phyloP scores from a whole-genome alignment of 2,888 invertebrate species.

The Agonopterix heracliana region DNA sequence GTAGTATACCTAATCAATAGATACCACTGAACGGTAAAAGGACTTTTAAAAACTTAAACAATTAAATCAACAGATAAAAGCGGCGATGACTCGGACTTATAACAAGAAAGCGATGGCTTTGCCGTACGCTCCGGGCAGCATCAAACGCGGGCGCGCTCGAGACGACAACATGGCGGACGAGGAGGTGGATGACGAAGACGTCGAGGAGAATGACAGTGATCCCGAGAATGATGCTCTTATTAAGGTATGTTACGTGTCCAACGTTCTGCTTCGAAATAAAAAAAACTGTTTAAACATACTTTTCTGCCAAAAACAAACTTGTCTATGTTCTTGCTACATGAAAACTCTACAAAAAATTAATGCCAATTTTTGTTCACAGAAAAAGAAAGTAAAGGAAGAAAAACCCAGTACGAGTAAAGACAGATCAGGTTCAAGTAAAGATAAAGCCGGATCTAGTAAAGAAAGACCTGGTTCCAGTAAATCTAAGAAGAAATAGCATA shows the following conservation, averaged over 20 bases:
- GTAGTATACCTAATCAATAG: too few species aligned
- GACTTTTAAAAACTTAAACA: too few species aligned
- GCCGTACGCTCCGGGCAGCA: slow-evolving; percentile 83
- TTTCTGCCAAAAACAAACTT: too few species aligned
- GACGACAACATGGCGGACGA: slow-evolving; percentile 44
- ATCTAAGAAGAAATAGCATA: slow-evolving; percentile 23
- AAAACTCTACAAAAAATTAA: neutral
- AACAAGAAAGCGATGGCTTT: slow-evolving; percentile 89
- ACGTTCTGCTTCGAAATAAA: neutral
- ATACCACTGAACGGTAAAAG: too few species aligned
- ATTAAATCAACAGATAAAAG: slow-evolving; percentile 81
- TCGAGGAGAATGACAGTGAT: slow-evolving; percentile 74
- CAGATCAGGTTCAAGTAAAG: slow-evolving; percentile 25
- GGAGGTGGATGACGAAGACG: slow-evolving; percentile 54
- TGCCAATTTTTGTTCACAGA: slow-evolving; percentile 29
- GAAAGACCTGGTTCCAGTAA: slow-evolving; percentile 30
- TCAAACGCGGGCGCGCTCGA: slow-evolving; percentile 77
- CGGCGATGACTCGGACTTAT: slow-evolving; percentile 93
- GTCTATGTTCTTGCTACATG: too few species aligned
- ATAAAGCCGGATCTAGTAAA: slow-evolving; percentile 38
- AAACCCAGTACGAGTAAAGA: slow-evolving; percentile 23
- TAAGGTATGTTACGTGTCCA: slow-evolving; percentile 75
- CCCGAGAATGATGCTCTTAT: slow-evolving; percentile 86
- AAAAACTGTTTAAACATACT: too few species aligned
- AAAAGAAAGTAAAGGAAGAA: slow-evolving; percentile 36